Percentiles rank a stretch among this genome's conserved stretches.
These are phyloP conservation scores for Tetragonula clypearis DNA, from an alignment of 1,140 invertebrate species.

Conservation along the genomic window DNA sequence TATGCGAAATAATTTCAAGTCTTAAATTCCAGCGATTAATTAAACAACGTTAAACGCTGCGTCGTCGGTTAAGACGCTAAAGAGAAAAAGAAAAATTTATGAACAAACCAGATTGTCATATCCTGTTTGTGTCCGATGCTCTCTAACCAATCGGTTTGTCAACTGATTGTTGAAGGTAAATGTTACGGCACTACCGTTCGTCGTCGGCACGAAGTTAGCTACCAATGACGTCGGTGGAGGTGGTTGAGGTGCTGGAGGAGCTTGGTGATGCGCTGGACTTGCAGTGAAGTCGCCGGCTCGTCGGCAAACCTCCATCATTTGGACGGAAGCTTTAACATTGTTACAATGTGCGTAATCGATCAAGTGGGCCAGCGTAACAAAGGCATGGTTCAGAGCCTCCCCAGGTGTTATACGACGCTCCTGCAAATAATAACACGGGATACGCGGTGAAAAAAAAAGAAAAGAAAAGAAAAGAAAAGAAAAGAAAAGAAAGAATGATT, in stretches of 20 bases:
- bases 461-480: too few relatives aligned
- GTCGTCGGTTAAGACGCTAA: not conserved
- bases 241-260: slow-evolving; percentile 84
- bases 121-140: slow-evolving; percentile 83
- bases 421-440: slow-evolving; percentile 75
- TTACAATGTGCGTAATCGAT: slow-evolving; percentile 98
- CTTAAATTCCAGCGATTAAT: not conserved
- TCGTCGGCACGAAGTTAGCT: slow-evolving; percentile 88
- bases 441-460: not conserved
- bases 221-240: slow-evolving; percentile 83
- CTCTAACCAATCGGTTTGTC: slow-evolving; percentile 86
- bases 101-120: slow-evolving; percentile 85
- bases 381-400: slow-evolving; percentile 97
- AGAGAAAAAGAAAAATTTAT: not conserved
- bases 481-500: not conserved
- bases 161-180: slow-evolving; percentile 93
- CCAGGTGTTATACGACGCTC: slow-evolving; percentile 96
- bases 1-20: not conserved
- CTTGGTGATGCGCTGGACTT: slow-evolving; percentile 82
- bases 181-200: slow-evolving; percentile 90
- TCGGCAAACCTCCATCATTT: slow-evolving; percentile 97
- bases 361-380: slow-evolving; percentile 95
- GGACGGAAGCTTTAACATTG: slow-evolving; percentile 96
- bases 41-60: not conserved
- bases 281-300: slow-evolving; percentile 85